Conservation (phyloP, 2,113 vertebrate species). For the Gracilinanus agilis region DNA sequence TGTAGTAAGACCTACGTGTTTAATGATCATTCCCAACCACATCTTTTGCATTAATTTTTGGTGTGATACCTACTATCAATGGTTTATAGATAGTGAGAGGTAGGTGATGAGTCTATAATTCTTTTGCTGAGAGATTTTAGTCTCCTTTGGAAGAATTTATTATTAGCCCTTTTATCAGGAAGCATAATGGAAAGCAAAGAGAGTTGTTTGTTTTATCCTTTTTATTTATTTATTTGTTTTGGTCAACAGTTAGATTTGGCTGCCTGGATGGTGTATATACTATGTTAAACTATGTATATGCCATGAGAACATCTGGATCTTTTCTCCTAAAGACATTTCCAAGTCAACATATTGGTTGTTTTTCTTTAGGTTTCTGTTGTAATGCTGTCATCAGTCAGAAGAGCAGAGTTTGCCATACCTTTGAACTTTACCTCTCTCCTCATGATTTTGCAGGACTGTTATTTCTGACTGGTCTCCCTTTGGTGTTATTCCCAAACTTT, state of each 20-base stretch:
- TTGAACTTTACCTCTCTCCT: neutral
- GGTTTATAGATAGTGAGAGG: constrained; percentile 18
- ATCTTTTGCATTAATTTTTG: constrained; percentile 27
- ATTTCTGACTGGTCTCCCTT: neutral
- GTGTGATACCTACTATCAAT: constrained; percentile 5
- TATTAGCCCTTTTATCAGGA: constrained; percentile 22
- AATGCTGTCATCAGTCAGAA: neutral
- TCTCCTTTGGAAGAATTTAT: constrained; percentile 49
- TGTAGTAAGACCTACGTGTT: constrained; percentile 11
- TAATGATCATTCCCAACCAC: neutral
- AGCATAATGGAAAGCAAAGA: constrained; percentile 25
- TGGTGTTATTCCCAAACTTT: neutral
- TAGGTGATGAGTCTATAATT: constrained; percentile 18
- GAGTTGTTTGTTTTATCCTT: constrained; percentile 2
- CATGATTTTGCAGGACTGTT: neutral
- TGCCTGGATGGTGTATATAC: neutral
- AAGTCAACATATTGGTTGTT: neutral
- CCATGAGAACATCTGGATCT: neutral
- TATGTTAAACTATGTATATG: neutral
- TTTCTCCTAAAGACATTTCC: neutral
- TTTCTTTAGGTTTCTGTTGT: neutral
- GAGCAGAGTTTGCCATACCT: neutral
- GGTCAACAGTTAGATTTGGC: constrained; percentile 39
- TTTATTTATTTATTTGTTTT: neutral
- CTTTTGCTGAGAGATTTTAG: constrained; percentile 4